phyloP scores from a whole-genome alignment of 2,113 vertebrate genomes.

The Pygoscelis adeliae region DNA sequence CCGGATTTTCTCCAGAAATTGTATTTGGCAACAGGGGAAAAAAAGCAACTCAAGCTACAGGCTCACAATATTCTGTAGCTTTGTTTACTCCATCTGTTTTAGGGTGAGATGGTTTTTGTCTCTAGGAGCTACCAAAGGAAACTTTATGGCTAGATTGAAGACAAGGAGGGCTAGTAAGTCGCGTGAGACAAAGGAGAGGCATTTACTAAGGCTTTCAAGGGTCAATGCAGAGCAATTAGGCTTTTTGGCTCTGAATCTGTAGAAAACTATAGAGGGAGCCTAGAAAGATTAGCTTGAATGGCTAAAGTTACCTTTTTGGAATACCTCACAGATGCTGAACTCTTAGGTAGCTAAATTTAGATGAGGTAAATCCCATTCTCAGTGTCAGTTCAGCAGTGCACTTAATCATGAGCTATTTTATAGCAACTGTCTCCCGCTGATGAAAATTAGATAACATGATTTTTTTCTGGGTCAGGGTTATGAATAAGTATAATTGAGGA shows the following conservation, averaged over 20 bases:
- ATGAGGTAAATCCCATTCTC: not conserved
- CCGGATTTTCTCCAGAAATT: not conserved
- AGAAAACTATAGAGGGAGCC: not conserved
- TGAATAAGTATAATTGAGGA: not conserved
- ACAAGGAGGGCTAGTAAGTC: not conserved
- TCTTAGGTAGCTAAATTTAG: not conserved
- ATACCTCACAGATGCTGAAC: not conserved
- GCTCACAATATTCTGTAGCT: not conserved
- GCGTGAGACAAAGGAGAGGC: not conserved
- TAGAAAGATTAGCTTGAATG: not conserved
- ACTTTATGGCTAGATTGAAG: not conserved
- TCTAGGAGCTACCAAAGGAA: not conserved
- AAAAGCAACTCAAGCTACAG: not conserved
- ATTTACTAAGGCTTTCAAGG: not conserved
- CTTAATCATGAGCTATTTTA: not conserved
- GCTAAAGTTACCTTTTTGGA: not conserved
- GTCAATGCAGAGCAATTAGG: not conserved
- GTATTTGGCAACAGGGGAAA: not conserved
- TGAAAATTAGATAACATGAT: not conserved
- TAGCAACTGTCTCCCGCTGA: not conserved
- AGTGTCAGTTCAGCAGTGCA: not conserved
- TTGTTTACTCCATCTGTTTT: not conserved
- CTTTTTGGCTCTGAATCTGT: not conserved
- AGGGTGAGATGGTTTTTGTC: not conserved
- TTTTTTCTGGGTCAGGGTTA: not conserved